Conservation (phyloP, 2,113 vertebrate genomes). For the Brachyistius frenatus region DNA sequence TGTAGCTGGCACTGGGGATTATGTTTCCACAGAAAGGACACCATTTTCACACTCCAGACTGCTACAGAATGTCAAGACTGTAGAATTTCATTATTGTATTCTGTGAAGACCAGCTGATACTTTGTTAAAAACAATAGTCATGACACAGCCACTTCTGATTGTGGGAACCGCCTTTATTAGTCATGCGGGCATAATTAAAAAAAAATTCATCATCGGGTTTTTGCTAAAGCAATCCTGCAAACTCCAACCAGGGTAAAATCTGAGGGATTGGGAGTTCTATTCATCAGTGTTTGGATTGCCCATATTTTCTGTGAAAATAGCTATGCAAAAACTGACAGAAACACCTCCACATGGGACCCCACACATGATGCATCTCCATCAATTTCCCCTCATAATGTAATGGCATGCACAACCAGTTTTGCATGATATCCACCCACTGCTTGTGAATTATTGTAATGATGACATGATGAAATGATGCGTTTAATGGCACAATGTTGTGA, state of each 20-base stretch:
- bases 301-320: slow-evolving; percentile 24
- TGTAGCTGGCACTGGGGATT: slow-evolving; percentile 56
- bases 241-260: not conserved
- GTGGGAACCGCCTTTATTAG: slow-evolving; percentile 20
- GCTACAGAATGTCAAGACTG: slow-evolving; percentile 53
- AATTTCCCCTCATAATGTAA: slow-evolving; percentile 26
- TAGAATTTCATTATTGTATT: slow-evolving; percentile 67
- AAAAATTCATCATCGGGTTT: not conserved
- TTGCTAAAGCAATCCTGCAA: not conserved
- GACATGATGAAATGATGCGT: slow-evolving; percentile 6
- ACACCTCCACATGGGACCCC: slow-evolving; percentile 29
- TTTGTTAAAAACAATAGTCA: slow-evolving; percentile 12
- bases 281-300: slow-evolving; percentile 29
- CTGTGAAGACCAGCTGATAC: slow-evolving; percentile 35
- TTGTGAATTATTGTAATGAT: slow-evolving; percentile 30
- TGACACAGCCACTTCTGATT: not conserved
- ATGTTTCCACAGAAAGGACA: slow-evolving; percentile 60
- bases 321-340: slow-evolving; percentile 34
- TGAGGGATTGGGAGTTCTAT: slow-evolving; percentile 8
- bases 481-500: slow-evolving; percentile 9
- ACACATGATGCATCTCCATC: slow-evolving; percentile 10
- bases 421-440: slow-evolving; percentile 15
- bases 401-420: slow-evolving; percentile 19
- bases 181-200: slow-evolving; percentile 38
- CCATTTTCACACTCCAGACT: slow-evolving; percentile 45